Percentiles rank a stretch among this genome's conserved stretches.
Evolutionary conservation across 2,888 invertebrate genomes (phyloP).

Genomic region (Hecatera dysodea): DNA sequence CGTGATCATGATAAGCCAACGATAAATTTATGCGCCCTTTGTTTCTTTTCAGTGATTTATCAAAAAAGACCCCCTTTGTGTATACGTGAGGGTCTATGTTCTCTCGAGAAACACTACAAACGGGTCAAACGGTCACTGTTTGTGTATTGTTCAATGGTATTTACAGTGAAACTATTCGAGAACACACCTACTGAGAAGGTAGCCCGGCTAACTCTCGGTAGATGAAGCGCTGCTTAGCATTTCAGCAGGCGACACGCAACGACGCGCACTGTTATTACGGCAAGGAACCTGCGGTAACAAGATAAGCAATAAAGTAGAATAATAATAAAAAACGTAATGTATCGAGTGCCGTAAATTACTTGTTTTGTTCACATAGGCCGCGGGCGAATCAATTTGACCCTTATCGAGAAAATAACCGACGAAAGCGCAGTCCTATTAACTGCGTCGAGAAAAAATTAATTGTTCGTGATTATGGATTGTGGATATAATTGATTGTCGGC

Average conservation of each 20-base stretch:
- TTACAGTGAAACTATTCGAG: conserved; percentile 45
- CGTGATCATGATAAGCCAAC: conserved; percentile 86
- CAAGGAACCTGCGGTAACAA: conserved; percentile 75
- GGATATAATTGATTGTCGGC: conserved; percentile 85
- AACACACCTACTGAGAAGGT: conserved; percentile 14
- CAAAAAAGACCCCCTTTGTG: conserved; percentile 82
- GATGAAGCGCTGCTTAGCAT: conserved; percentile 53
- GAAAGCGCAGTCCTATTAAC: conserved; percentile 85
- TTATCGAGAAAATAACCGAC: conserved; percentile 88
- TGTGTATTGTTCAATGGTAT: conserved; percentile 55
- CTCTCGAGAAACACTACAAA: conserved; percentile 70
- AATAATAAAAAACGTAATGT: conserved; percentile 84
- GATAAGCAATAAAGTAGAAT: conserved; percentile 79
- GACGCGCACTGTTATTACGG: conserved; percentile 74
- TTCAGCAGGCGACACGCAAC: conserved; percentile 56
- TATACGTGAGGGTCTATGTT: conserved; percentile 58
- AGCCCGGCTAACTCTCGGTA: conserved; percentile 37
- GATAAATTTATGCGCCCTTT: conserved; percentile 90
- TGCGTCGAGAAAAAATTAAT: conserved; percentile 85
- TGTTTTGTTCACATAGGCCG: conserved; percentile 85
- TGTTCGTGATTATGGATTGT: conserved; percentile 87
- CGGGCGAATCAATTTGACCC: conserved; percentile 87
- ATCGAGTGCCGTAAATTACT: conserved; percentile 84
- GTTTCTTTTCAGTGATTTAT: conserved; percentile 89
- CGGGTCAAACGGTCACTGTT: conserved; percentile 74